Evolutionary conservation across 2,888 invertebrate species (phyloP).

Genomic region (Bimastos eiseni): DNA sequence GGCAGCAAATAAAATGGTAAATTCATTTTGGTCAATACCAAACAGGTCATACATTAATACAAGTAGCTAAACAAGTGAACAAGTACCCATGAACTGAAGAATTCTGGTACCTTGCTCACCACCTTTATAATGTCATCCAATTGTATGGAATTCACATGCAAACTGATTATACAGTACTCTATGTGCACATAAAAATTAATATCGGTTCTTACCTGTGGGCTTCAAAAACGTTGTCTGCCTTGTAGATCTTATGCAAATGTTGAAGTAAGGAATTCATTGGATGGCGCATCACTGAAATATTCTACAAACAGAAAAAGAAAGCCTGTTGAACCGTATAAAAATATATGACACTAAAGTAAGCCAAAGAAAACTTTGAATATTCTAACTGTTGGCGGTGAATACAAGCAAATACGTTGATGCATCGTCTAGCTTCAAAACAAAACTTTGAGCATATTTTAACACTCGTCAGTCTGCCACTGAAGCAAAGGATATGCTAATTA

Average conservation of each 20-base stretch:
- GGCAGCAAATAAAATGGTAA: neutral
- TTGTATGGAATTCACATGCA: neutral
- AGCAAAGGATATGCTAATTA: too few relatives aligned
- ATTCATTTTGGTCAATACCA: too few relatives aligned
- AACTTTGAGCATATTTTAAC: too few relatives aligned
- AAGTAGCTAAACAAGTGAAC: neutral
- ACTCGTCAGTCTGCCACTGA: too few relatives aligned
- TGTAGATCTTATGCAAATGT: neutral
- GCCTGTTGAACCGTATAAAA: neutral
- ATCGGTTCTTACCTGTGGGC: conserved; percentile 14
- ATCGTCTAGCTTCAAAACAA: too few relatives aligned
- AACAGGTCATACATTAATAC: too few relatives aligned
- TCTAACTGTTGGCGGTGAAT: neutral
- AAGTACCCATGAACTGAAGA: neutral
- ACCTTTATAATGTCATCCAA: neutral
- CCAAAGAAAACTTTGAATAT: neutral
- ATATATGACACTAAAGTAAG: neutral
- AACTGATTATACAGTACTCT: neutral
- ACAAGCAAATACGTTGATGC: too few relatives aligned
- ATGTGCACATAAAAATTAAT: neutral
- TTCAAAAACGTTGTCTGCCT: neutral
- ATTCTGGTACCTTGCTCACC: neutral
- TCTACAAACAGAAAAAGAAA: neutral
- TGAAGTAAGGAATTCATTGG: conserved; percentile 21
- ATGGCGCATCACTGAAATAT: neutral